Evolutionary conservation across 2,888 invertebrate species (phyloP), one percentile per base, ranked within the genome.

Genomic region (Lissocephala sabroskyi): DNA sequence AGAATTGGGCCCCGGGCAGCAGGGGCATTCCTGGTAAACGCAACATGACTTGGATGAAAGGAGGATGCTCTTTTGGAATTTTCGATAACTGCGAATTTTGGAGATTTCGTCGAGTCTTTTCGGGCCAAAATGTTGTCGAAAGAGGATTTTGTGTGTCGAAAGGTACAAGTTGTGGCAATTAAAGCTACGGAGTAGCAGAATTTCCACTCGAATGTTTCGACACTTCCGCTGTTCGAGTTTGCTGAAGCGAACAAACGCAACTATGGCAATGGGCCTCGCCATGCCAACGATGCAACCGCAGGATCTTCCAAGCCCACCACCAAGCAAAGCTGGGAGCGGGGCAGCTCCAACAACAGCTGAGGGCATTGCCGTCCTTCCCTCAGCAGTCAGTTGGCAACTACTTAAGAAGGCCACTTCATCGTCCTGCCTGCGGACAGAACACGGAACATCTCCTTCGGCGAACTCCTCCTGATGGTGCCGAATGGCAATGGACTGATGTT

Each of bases 1-100:
- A 86, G 80, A 90, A 88, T 29, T 88, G 88, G 76, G 89, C 91
- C 42, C 93, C 93, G 1, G 94, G 93, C 57, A 93, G 85, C 63
- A 91, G 85, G 1, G 94, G 93, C 75, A 94, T 85, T 79, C 89
- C 86, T 26, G 91, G 89, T 79, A 88, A 87, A 49, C 91, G 86
- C 48, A 88, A 68, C 87, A 87, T 16, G 46, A 46, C 56, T 63
- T 55, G 1, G 36, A 23, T 3, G n/a, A n/a, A n/a, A n/a, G n/a
- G n/a, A n/a, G n/a, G n/a, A n/a, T n/a, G 11, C 30, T 13, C 9
- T 30, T 11, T 6, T 18, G 19, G 6, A 1, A 10, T 30, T 40
- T 10, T n/a, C 2, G 3, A 23, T 33, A 10, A 14, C 29, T 30
- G 6, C 1, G 18, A 45, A 45, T 45, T 28, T 45, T 9, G 23